Conservation (phyloP, 2,888 invertebrate species). For the Thecocarcelia acutangulata region DNA sequence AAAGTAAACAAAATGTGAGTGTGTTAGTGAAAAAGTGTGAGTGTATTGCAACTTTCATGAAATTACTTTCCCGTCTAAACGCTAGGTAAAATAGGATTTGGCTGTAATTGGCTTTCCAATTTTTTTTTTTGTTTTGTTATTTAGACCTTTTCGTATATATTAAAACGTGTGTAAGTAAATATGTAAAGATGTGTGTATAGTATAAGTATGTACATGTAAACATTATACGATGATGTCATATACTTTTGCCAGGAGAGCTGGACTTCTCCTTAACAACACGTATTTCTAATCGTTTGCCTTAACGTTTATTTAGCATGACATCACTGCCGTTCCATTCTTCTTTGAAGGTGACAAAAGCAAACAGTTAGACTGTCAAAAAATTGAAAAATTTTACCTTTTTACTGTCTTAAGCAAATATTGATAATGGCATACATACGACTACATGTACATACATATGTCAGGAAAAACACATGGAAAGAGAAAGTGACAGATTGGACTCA, state of each 20-base stretch:
- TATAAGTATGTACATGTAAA: background rate
- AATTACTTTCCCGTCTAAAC: too few relatives aligned
- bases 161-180: background rate
- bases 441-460: too few relatives aligned
- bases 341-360: conserved; percentile 1
- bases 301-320: conserved; percentile 31
- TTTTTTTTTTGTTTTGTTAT: too few relatives aligned
- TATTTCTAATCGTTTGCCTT: conserved; percentile 7
- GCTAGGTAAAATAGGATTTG: too few relatives aligned
- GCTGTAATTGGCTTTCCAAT: too few relatives aligned
- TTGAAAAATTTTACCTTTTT: background rate
- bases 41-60: too few relatives aligned
- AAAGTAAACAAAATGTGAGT: too few relatives aligned
- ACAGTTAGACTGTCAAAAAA: conserved; percentile 1
- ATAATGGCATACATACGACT: too few relatives aligned
- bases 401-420: conserved; percentile 23
- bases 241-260: background rate
- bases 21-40: too few relatives aligned
- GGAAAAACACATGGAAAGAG: background rate
- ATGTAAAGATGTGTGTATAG: background rate
- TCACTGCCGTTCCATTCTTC: conserved; percentile 21
- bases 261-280: background rate
- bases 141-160: too few relatives aligned
- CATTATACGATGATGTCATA: conserved; percentile 40
- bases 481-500: too few relatives aligned